Base-by-base conservation (phyloP, 2,113 vertebrate genomes). In the Candoia aspera region DNA sequence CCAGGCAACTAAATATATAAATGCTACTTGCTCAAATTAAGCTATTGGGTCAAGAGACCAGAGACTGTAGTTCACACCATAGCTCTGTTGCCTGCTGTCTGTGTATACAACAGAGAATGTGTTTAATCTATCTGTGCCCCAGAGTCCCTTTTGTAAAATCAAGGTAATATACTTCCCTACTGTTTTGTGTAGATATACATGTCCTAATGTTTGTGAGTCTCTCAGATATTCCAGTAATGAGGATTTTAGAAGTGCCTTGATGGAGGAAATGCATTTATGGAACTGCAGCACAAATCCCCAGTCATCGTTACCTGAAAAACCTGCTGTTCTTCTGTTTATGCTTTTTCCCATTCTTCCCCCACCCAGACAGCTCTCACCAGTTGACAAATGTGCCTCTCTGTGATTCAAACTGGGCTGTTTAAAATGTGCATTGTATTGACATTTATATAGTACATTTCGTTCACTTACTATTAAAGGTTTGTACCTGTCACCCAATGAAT, bases 401-500 rank as follows among this genome's bases (percentile, higher is more conserved):
- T 94, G 95, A 96, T 95, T 97, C 96, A 97, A 96, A 94, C 91
- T 90, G 94, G 92, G 94, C 95, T 92, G 94, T 97, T 97, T 95
- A 97, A 96, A 97, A 93, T 93, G 95, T 96, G 95, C 89, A 84
- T 93, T 95, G 94, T 97, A 96, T 97, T 97, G 97, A 95, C 96
- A 96, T 97, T 97, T 97, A 97, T 96, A 96, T 96, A 96, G 97
- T 96, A 95, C 94, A 96, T 97, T 97, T 97, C 95, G 96, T 96
- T 96, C 95, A 95, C 96, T 97, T 96, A 95, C 94, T 96, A 96
- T 96, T 95, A 95, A 97, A 97, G 97, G 96, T 96, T 97, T 97
- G 97, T 97, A 97, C 96, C 97, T 97, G 97, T 97, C 97, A 97
- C 91, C 96, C 94, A 94, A 94, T 93, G 94, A 96, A 97, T 95